Evolutionary conservation across 1,140 invertebrate species (phyloP).

Genomic region (Trichonephila clavipes): DNA sequence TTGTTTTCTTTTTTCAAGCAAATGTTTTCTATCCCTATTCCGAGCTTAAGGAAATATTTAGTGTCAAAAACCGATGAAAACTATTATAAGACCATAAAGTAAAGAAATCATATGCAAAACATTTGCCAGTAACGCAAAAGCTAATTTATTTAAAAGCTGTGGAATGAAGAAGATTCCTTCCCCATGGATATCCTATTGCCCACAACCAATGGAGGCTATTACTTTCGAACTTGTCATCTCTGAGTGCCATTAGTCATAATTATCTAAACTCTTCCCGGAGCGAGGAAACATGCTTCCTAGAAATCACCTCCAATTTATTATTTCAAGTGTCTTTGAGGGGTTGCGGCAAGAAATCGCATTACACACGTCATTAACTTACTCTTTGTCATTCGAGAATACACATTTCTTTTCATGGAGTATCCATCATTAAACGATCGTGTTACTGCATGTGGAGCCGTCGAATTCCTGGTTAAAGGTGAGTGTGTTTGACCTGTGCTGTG

Average conservation of each 20-base stretch:
- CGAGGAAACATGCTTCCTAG: slow-evolving; percentile 38
- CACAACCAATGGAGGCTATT: not conserved
- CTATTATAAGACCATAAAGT: too few relatives aligned
- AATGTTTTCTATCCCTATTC: too few relatives aligned
- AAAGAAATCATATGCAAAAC: not conserved
- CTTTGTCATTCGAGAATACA: slow-evolving; percentile 55
- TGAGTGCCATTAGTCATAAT: slow-evolving; percentile 23
- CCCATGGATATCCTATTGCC: not conserved
- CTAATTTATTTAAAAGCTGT: not conserved
- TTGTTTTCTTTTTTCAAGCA: too few relatives aligned
- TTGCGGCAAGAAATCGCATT: slow-evolving; percentile 52
- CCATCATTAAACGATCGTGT: slow-evolving; percentile 11
- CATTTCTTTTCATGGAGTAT: not conserved
- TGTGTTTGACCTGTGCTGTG: not conserved
- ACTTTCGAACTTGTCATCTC: slow-evolving; percentile 48
- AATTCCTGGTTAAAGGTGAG: not conserved
- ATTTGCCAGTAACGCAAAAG: not conserved
- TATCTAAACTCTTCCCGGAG: slow-evolving; percentile 35
- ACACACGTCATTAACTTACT: slow-evolving; percentile 49
- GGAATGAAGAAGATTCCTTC: not conserved
- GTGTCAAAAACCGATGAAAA: too few relatives aligned
- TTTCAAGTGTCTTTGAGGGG: slow-evolving; percentile 49
- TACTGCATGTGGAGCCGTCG: not conserved
- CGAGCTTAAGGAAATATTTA: too few relatives aligned
- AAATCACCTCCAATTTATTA: slow-evolving; percentile 56